Conservation (phyloP, 2,888 invertebrate genomes). For the Lepeophtheirus nordmannii region DNA sequence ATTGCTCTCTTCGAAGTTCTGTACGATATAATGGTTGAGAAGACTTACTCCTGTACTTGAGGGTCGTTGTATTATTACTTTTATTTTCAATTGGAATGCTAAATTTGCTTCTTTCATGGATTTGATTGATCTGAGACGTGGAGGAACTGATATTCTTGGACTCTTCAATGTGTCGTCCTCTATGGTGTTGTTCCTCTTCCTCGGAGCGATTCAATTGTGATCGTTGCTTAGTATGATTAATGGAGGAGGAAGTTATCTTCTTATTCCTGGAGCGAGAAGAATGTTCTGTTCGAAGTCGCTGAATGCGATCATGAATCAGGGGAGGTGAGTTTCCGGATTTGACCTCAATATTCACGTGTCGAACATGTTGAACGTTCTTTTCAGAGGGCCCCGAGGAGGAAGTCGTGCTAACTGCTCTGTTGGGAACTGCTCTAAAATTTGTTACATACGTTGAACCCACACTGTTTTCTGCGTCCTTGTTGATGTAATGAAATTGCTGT, state of each 20-base stretch:
- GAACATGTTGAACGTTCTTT: neutral
- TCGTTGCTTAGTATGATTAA: neutral
- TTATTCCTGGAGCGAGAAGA: neutral
- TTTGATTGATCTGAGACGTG: neutral
- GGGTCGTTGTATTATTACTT: neutral
- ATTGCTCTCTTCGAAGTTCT: conserved; percentile 1
- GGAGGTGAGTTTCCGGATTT: neutral
- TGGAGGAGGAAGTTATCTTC: neutral
- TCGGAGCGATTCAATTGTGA: neutral
- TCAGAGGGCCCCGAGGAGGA: neutral
- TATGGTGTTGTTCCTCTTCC: neutral
- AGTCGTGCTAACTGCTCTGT: neutral
- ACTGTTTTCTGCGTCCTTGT: neutral
- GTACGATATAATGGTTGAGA: neutral
- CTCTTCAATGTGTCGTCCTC: neutral
- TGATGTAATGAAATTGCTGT: neutral
- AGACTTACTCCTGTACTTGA: neutral
- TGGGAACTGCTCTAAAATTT: neutral
- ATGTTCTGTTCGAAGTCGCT: neutral
- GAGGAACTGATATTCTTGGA: neutral
- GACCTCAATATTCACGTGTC: neutral
- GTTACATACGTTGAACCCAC: neutral
- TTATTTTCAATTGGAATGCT: neutral
- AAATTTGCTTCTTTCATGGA: neutral
- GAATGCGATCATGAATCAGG: neutral